Conservation (phyloP, 1,140 invertebrate species). For the Calosoma granatense region DNA sequence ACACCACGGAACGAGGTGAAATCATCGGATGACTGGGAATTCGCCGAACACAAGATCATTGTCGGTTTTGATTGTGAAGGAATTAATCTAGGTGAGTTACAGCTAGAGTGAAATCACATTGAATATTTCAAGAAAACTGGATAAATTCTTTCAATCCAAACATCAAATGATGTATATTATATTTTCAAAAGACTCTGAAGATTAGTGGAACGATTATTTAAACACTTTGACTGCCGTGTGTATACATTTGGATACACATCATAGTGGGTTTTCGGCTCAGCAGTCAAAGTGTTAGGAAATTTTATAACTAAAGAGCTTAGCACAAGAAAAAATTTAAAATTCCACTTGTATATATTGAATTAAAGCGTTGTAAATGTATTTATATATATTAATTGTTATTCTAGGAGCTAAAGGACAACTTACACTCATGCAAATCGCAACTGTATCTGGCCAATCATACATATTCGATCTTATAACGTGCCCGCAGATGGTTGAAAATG, state of each 20-base stretch:
- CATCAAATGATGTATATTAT: background rate
- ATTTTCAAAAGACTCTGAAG: no score
- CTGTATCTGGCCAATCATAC: conserved; percentile 63
- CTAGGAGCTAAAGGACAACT: conserved; percentile 66
- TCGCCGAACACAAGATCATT: conserved; percentile 41
- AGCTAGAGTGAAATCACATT: no score
- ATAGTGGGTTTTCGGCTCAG: no score
- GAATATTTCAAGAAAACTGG: no score
- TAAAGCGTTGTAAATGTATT: background rate
- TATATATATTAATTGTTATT: background rate
- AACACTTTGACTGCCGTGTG: no score
- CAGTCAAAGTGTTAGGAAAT: no score
- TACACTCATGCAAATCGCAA: conserved; percentile 79
- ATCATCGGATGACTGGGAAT: conserved; percentile 21
- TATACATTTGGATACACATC: no score
- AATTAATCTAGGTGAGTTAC: conserved; percentile 53
- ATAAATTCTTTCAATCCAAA: background rate
- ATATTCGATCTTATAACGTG: conserved; percentile 86
- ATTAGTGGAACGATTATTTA: no score
- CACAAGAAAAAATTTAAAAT: no score
- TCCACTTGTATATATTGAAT: no score
- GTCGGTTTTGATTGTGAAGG: conserved; percentile 85
- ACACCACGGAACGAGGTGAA: background rate
- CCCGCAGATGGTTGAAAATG: conserved; percentile 69
- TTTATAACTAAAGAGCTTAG: no score